Base-by-base conservation (phyloP, 1,140 invertebrate species). In the Macrocentrus cingulum region DNA sequence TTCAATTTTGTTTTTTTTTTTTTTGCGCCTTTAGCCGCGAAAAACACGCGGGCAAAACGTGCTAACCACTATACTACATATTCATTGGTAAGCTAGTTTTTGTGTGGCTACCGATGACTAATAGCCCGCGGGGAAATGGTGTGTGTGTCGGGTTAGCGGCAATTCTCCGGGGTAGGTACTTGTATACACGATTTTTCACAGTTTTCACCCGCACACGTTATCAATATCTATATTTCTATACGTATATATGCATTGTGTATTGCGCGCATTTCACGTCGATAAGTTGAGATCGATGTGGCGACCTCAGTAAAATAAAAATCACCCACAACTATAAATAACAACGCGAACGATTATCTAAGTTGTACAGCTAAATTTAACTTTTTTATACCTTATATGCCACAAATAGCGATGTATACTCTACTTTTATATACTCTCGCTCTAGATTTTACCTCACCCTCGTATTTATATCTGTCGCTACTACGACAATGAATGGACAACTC, bases 31-130 rank as follows among this genome's bases (percentile, higher is more conserved):
- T 18, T n/a, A n/a, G n/a, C n/a, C n/a, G n/a, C n/a, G n/a, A n/a
- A n/a, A 22, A 9, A 22, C 13, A 13, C 19, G 36, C n/a, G n/a
- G n/a, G 13, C 22, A n/a, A 39, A 53, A 53, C 19, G 6, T 22
- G 6, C 36, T 7, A 41, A 53, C 18, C 41, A 18, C 18, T 1
- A 41, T 11, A 53, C 61, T 62, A 64, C 56, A 58, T 56, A 66
- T 66, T 64, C 64, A 64, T 61, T 64, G 51, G 54, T 63, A 66
- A 69, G 68, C 66, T 63, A 66, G 67, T 61, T 67, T 67, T 67
- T 66, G 60, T 62, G 32, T 15, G 61, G 20, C 44, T 39, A 46
- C 50, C 32, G 54, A 69, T 67, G 68, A 69, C 68, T 68, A 69
- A 70, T 68, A 65, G 66, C 56, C 56, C 32, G 18, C 44, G 45